Evolutionary conservation across 2,888 invertebrate genomes (phyloP), one percentile per base, ranked within the genome.

Genomic region (Steinernema hermaphroditum): DNA sequence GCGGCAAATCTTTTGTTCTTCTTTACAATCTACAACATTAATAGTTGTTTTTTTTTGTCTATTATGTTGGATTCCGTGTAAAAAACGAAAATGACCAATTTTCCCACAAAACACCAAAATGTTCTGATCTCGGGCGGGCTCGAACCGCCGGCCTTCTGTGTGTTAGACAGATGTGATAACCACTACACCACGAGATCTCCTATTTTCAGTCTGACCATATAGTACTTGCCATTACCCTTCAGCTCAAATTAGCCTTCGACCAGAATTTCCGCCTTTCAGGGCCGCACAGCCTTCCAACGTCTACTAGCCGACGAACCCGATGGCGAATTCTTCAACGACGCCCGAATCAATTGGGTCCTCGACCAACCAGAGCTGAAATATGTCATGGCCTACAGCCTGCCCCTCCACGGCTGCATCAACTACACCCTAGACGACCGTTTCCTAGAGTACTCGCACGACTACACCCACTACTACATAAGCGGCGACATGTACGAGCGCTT

Each of bases 111-210:
- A 54, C 19, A 41, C n/a, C n/a, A 46, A 46, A 16, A 46, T 32
- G 4, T 14, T 32, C 32, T 77, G 76, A 77, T 79, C 75, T 76
- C 77, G 77, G 77, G 78, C 75, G 78, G 78, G 78, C 78, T 78
- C 77, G 77, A 78, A 78, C 78, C 77, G 76, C 78, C 77, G 78
- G 72, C 78, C 79, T 79, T 79, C 79, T 78, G 79, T 78, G 79
- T 79, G 37, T 37, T 37, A 37, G 37, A 37, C 37, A 37, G 37
- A 37, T 37, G 91, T 91, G 0, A 87, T 89, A 0, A 88, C 69
- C 6, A 75, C 90, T 75, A 90, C 90, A 6, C 89, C 90, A 81
- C 88, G 83, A 70, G 83, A 84, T 14, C 81, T 85, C 46, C 77
- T 80, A n/a, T n/a, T n/a, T n/a, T 12, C 37, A 8, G 37, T 12